Base-by-base conservation (phyloP, 1,140 invertebrate genomes). In the Hermatobates lingyangjiaoensis region DNA sequence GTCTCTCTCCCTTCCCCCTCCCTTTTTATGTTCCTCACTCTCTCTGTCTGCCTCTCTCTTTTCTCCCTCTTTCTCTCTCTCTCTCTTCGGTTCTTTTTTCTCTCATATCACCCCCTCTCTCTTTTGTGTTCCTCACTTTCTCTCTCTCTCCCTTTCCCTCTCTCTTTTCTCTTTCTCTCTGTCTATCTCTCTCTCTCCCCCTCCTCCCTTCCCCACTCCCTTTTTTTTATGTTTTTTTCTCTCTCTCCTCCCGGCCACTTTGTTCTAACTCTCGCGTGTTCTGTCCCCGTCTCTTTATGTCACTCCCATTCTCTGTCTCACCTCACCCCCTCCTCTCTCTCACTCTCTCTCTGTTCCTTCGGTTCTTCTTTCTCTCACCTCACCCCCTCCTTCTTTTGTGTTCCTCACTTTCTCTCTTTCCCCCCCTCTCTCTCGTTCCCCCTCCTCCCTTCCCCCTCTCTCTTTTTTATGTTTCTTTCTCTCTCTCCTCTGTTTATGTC, bases 331-430 rank as follows among this genome's bases (percentile, higher is more conserved):
- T 24, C 23, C 47, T 30, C 47, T 48, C 25, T 27, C 18, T 45
- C 34, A 15, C 26, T 45, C 14, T 40, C 40, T 51, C 38, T 12
- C 26, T 24, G 4, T 40, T 47, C 26, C 52, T 48, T 57, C 51
- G 56, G 54, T 56, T 27, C 51, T 23, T 34, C 30, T 53, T 52
- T 51, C 54, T 54, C 50, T 58, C 54, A 52, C 56, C 40, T 51
- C 25, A 45, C 53, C 34, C 30, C 42, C 50, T 34, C 38, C 53
- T 56, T 52, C 53, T 54, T 42, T 25, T 27, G 34, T 54, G 27
- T 20, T 46, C 47, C 24, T 56, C 57, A 12, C 21, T 21, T 27
- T 60, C 53, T 57, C 50, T 55, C 57, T 57, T 55, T 58, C 61
- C 60, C 57, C 58, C 56, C 57, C 58, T 25, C 34, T 39, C 48